phyloP scores from a whole-genome alignment of 2,888 invertebrate genomes.

The Drosophila birchii region DNA sequence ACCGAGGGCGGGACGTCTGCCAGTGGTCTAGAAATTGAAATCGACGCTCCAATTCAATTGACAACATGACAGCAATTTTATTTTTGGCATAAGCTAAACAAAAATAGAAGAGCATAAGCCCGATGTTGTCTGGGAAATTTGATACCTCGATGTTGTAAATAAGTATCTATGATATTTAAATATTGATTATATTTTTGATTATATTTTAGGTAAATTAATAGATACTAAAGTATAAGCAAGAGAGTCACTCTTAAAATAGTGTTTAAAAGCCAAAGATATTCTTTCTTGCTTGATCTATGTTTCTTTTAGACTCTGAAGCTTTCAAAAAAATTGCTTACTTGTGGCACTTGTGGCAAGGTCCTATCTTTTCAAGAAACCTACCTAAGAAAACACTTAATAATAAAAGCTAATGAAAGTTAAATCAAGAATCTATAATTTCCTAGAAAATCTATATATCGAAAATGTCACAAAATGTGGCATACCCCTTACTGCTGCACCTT shows the following conservation, averaged over 20 bases:
- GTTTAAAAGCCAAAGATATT: too few relatives aligned
- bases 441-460: neutral
- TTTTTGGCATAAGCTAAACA: constrained; percentile 29
- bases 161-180: neutral
- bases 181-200: neutral
- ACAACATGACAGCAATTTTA: constrained; percentile 44
- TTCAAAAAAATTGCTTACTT: too few relatives aligned
- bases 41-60: constrained; percentile 59
- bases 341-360: too few relatives aligned
- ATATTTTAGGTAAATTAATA: too few relatives aligned
- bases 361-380: neutral
- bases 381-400: neutral
- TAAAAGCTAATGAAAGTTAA: neutral
- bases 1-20: constrained; percentile 18
- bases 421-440: neutral
- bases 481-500: neutral
- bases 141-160: constrained; percentile 10
- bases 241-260: too few relatives aligned
- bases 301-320: too few relatives aligned
- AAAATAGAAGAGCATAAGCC: constrained; percentile 20
- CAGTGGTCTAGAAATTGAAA: constrained; percentile 46
- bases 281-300: too few relatives aligned
- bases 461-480: neutral
- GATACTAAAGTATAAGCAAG: too few relatives aligned
- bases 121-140: neutral